Conservation (phyloP, 2,113 vertebrate genomes). For the Rana temporaria region DNA sequence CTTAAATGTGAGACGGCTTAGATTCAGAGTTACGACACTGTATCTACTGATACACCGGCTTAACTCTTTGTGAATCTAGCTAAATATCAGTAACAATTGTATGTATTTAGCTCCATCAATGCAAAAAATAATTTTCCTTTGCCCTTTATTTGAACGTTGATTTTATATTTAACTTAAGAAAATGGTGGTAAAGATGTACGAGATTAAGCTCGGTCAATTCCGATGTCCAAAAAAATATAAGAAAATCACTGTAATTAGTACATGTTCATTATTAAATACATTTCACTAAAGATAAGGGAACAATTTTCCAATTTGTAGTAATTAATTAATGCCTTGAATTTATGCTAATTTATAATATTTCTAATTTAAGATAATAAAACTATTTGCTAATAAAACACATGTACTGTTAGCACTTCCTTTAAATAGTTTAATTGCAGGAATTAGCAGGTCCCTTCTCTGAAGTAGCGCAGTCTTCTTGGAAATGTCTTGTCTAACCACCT, state of each 20-base stretch:
- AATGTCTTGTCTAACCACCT: conserved; percentile 23
- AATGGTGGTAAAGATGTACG: not conserved
- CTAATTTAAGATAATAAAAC: conserved; percentile 43
- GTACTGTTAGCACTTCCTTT: conserved; percentile 28
- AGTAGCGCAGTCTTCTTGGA: conserved; percentile 28
- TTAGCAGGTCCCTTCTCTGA: not conserved
- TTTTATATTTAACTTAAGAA: too few relatives aligned
- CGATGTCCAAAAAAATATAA: not conserved
- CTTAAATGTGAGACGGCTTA: too few relatives aligned
- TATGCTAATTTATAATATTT: conserved; percentile 40
- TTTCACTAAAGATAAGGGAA: not conserved
- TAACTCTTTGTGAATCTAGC: too few relatives aligned
- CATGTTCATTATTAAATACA: conserved; percentile 17
- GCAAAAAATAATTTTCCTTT: too few relatives aligned
- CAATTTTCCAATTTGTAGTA: conserved; percentile 5
- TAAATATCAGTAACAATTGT: too few relatives aligned
- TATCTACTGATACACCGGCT: too few relatives aligned
- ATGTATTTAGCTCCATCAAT: too few relatives aligned
- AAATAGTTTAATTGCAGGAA: conserved; percentile 31
- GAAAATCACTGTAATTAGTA: conserved; percentile 32
- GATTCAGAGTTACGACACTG: too few relatives aligned
- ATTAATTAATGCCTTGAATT: conserved; percentile 31
- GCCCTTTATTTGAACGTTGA: too few relatives aligned
- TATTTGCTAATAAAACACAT: conserved; percentile 30
- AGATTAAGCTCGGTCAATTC: not conserved